Evolutionary conservation across 2,797 vertebrate genomes (phyloP).

Genomic region (Danio jaintianensis): DNA sequence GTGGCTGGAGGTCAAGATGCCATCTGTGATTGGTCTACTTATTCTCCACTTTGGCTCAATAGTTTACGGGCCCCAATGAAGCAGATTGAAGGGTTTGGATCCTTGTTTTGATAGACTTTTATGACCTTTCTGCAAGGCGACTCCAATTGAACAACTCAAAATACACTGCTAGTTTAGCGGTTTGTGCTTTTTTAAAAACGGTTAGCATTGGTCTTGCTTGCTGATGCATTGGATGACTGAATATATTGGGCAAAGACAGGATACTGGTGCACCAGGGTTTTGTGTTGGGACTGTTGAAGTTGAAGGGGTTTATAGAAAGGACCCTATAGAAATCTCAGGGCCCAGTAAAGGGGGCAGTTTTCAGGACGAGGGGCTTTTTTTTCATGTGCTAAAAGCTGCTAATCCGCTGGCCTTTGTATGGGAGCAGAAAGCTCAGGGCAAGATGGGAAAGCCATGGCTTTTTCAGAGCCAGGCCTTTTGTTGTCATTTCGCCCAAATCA

Average conservation of each 20-base stretch:
- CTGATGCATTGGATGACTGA: not conserved
- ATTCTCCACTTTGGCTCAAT: slow-evolving; percentile 58
- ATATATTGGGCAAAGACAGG: not conserved
- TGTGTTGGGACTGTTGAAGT: slow-evolving; percentile 33
- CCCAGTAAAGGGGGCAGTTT: slow-evolving; percentile 30
- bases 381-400: slow-evolving; percentile 68
- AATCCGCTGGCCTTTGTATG: slow-evolving; percentile 74
- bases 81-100: slow-evolving; percentile 44
- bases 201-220: slow-evolving; percentile 29
- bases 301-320: slow-evolving; percentile 46
- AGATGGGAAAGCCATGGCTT: slow-evolving; percentile 63
- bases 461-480: slow-evolving; percentile 65
- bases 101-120: slow-evolving; percentile 39
- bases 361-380: slow-evolving; percentile 40
- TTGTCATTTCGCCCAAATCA: slow-evolving; percentile 67
- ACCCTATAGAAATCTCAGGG: slow-evolving; percentile 34
- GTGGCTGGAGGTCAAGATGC: slow-evolving; percentile 62
- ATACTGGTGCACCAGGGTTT: slow-evolving; percentile 14
- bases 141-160: not conserved
- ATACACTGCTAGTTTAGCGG: slow-evolving; percentile 25
- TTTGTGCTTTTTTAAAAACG: slow-evolving; percentile 31
- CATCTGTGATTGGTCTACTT: slow-evolving; percentile 71
- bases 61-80: slow-evolving; percentile 59
- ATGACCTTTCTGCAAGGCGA: slow-evolving; percentile 4
- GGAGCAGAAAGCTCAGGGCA: slow-evolving; percentile 63